Evolutionary conservation across 2,797 vertebrate species (phyloP).

Genomic region (Meriones psammophilus): DNA sequence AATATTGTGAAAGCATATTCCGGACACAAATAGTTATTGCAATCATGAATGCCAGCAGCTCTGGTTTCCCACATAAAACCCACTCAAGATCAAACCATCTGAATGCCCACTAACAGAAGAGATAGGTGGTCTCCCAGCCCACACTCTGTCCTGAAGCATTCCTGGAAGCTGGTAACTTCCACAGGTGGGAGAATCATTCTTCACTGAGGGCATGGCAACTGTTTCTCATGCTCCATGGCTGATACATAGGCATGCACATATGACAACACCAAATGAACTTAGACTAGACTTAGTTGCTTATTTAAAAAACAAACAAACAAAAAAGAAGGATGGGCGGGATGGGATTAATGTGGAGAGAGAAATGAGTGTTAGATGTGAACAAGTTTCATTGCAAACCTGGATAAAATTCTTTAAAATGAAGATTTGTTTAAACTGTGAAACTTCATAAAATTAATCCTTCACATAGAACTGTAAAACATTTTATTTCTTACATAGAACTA

Average conservation of each 20-base stretch:
- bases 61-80: background rate
- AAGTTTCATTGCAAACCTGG: background rate
- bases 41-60: background rate
- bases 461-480: background rate
- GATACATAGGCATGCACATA: background rate
- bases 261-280: background rate
- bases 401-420: background rate
- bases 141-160: background rate
- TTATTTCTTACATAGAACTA: conserved; percentile 13
- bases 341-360: background rate
- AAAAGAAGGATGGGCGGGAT: no score
- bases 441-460: conserved; percentile 31
- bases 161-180: background rate
- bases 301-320: background rate
- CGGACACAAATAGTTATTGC: background rate
- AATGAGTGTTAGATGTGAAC: background rate
- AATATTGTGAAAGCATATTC: background rate
- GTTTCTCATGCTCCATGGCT: no score
- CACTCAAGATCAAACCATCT: background rate
- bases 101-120: background rate
- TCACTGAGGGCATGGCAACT: background rate
- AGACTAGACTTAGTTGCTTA: background rate
- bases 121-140: no score
- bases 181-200: background rate
- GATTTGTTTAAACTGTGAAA: background rate